phyloP scores from a whole-genome alignment of 2,797 vertebrate genomes.

The Danio jaintianensis region DNA sequence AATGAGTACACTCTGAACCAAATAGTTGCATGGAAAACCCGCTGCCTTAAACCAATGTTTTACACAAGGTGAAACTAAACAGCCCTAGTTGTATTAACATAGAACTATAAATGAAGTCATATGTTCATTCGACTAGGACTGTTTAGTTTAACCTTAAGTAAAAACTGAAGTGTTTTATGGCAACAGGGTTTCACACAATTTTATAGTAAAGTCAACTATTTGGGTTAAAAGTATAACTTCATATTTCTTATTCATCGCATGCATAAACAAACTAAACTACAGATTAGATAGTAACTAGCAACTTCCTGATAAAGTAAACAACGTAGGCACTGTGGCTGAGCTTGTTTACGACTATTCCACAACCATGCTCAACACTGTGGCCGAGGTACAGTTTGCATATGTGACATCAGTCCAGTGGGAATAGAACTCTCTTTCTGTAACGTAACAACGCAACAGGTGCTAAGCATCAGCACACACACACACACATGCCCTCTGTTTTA shows the following conservation, averaged over 20 bases:
- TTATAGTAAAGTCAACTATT: too few species aligned
- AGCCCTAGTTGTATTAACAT: too few species aligned
- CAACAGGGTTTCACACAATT: too few species aligned
- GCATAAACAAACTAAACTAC: not conserved
- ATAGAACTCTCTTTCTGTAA: slow-evolving; percentile 68
- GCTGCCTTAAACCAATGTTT: too few species aligned
- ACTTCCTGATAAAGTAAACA: slow-evolving; percentile 44
- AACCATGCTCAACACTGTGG: slow-evolving; percentile 58
- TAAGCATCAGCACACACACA: slow-evolving; percentile 64
- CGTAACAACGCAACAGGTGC: slow-evolving; percentile 82
- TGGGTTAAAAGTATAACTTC: not conserved
- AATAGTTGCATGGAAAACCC: too few species aligned
- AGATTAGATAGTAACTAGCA: not conserved
- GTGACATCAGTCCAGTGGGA: slow-evolving; percentile 81
- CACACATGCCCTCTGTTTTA: slow-evolving; percentile 44
- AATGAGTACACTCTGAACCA: not conserved
- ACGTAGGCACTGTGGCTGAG: not conserved
- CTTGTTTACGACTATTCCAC: slow-evolving; percentile 53
- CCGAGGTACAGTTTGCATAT: slow-evolving; percentile 80
- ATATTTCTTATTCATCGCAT: not conserved
- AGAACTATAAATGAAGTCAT: too few species aligned
- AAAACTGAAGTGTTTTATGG: too few species aligned
- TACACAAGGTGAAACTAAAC: too few species aligned
- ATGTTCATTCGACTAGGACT: too few species aligned
- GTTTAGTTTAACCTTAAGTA: too few species aligned